Conservation (phyloP, 2,113 vertebrate genomes). For the Caloenas nicobarica region DNA sequence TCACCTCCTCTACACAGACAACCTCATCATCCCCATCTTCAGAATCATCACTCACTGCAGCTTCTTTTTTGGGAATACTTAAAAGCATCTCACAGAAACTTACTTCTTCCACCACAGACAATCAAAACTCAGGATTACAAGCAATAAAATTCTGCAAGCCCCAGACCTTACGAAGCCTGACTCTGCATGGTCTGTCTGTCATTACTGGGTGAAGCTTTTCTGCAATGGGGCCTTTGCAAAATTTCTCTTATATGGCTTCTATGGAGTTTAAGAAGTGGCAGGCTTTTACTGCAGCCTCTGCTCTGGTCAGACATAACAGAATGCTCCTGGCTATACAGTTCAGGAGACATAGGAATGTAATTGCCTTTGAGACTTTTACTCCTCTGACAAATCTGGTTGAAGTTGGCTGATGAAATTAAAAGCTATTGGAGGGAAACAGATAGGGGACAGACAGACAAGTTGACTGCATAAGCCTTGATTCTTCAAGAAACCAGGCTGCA, state of each 20-base stretch:
- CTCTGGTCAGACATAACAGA: conserved; percentile 4
- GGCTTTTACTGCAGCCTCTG: background rate
- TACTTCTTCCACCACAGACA: background rate
- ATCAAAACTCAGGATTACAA: background rate
- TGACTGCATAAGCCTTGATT: background rate
- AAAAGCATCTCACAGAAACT: background rate
- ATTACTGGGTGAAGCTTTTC: background rate
- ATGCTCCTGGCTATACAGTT: background rate
- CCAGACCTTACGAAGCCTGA: background rate
- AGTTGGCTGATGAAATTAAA: conserved; percentile 27
- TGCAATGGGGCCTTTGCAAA: background rate
- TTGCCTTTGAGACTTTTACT: conserved; percentile 8
- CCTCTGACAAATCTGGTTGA: conserved; percentile 21
- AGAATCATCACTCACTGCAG: background rate
- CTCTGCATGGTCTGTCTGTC: background rate
- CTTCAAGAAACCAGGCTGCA: conserved; percentile 30
- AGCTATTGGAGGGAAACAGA: conserved; percentile 26
- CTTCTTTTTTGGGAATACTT: background rate
- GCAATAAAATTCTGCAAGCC: background rate
- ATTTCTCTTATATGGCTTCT: background rate
- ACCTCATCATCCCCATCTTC: background rate
- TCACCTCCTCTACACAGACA: background rate
- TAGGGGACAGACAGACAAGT: background rate
- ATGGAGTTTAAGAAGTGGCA: background rate
- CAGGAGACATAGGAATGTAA: background rate